These are phyloP conservation scores for Leptinotarsa rubiginosa DNA, from an alignment of 2,888 invertebrate species.

Conservation along the genomic window DNA sequence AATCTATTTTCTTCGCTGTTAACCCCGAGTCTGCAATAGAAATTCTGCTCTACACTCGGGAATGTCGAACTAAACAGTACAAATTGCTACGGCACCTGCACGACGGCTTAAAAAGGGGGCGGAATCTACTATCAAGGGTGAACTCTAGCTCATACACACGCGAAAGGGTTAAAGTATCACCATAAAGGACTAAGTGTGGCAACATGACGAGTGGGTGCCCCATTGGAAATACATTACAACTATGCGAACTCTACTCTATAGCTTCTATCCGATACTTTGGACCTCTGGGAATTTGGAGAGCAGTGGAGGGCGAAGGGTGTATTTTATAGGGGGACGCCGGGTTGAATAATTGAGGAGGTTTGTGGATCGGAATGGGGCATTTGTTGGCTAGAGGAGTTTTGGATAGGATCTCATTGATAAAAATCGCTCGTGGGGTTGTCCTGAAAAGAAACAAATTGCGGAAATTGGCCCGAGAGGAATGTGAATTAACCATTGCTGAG, in stretches of 20 bases:
- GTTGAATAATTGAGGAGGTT: constrained; percentile 14
- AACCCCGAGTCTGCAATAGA: constrained; percentile 15
- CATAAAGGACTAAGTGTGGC: constrained; percentile 41
- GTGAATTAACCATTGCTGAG: background rate
- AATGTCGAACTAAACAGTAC: constrained; percentile 39
- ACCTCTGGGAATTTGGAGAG: constrained; percentile 26
- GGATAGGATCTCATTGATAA: constrained; percentile 6
- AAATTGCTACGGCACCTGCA: constrained; percentile 42
- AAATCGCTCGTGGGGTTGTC: constrained; percentile 1
- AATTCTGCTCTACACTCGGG: constrained; percentile 16
- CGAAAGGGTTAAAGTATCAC: constrained; percentile 44
- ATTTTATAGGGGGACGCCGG: constrained; percentile 5
- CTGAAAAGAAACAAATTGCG: background rate
- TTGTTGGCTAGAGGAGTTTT: background rate
- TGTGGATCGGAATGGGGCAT: constrained; percentile 3
- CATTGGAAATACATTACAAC: constrained; percentile 61
- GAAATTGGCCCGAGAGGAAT: background rate
- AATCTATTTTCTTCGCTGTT: constrained; percentile 16
- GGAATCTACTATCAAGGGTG: constrained; percentile 38
- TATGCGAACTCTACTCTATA: constrained; percentile 44
- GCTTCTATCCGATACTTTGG: constrained; percentile 20
- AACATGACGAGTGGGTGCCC: constrained; percentile 45
- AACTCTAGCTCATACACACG: constrained; percentile 36
- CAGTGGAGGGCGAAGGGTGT: constrained; percentile 10
- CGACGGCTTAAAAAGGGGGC: constrained; percentile 40